phyloP scores from a whole-genome alignment of 2,888 invertebrate genomes.

The Drosophila bunnanda region DNA sequence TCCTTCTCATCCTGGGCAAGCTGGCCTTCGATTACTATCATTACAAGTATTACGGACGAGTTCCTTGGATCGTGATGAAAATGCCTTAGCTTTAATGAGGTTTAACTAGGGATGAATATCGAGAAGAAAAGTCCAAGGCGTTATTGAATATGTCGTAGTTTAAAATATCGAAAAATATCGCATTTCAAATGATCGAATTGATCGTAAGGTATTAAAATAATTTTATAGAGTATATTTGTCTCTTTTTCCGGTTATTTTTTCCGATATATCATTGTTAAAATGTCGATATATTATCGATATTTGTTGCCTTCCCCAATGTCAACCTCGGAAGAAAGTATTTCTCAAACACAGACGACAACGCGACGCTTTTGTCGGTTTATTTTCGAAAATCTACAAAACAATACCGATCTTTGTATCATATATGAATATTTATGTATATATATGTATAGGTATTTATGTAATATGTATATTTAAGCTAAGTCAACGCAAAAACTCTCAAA shows the following conservation, averaged over 20 bases:
- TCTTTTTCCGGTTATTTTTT: neutral
- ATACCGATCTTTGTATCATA: constrained; percentile 38
- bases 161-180: neutral
- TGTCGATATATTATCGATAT: neutral
- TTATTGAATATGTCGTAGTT: neutral
- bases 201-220: neutral
- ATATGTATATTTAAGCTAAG: constrained; percentile 51
- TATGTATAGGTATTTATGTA: constrained; percentile 47
- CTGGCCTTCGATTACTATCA: constrained; percentile 92
- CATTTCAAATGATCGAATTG: neutral
- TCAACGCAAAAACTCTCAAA: constrained; percentile 50
- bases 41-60: constrained; percentile 91
- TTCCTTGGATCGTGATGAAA: constrained; percentile 93
- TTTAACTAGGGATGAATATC: neutral
- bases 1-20: constrained; percentile 90
- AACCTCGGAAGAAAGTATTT: constrained; percentile 26
- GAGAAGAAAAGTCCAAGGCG: neutral
- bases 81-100: constrained; percentile 86
- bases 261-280: neutral
- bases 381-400: constrained; percentile 48
- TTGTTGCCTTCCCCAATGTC: neutral
- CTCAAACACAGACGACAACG: constrained; percentile 30
- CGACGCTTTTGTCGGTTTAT: constrained; percentile 32
- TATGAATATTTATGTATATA: constrained; percentile 50
- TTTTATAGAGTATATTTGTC: too few species aligned